phyloP scores from a whole-genome alignment of 2,113 vertebrate genomes.

The Cephalopterus ornatus region DNA sequence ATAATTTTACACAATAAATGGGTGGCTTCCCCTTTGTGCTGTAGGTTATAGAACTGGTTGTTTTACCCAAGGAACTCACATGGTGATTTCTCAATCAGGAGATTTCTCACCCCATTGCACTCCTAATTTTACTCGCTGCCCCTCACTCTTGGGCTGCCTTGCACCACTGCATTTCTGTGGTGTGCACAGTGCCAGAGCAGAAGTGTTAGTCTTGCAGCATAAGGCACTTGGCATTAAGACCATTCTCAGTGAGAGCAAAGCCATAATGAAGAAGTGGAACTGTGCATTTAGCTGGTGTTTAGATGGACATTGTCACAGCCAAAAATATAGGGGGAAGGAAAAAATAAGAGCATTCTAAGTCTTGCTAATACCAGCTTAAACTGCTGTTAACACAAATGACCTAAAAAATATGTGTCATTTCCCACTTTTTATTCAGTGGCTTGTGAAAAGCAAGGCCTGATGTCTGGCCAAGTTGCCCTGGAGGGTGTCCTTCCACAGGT shows the following conservation, averaged over 20 bases:
- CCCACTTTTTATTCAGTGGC: not conserved
- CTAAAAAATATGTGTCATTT: not conserved
- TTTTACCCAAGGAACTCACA: not conserved
- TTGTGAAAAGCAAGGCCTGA: not conserved
- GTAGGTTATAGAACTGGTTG: not conserved
- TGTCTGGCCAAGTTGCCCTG: not conserved
- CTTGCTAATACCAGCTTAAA: not conserved
- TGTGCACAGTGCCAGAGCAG: not conserved
- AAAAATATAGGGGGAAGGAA: not conserved
- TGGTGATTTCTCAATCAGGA: not conserved
- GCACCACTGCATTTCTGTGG: not conserved
- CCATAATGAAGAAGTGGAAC: not conserved
- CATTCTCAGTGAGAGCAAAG: not conserved
- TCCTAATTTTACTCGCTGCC: constrained; percentile 32
- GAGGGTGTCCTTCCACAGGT: not conserved
- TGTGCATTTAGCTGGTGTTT: not conserved
- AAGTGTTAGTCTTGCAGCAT: not conserved
- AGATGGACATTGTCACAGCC: not conserved
- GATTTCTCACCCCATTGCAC: not conserved
- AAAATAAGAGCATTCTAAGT: not conserved
- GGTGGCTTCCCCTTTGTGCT: not conserved
- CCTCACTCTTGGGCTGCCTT: not conserved
- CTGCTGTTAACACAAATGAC: not conserved
- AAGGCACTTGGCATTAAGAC: not conserved
- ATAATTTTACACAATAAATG: not conserved